Base-by-base conservation (phyloP, 2,888 invertebrate species). In the Leptothorax acervorum region DNA sequence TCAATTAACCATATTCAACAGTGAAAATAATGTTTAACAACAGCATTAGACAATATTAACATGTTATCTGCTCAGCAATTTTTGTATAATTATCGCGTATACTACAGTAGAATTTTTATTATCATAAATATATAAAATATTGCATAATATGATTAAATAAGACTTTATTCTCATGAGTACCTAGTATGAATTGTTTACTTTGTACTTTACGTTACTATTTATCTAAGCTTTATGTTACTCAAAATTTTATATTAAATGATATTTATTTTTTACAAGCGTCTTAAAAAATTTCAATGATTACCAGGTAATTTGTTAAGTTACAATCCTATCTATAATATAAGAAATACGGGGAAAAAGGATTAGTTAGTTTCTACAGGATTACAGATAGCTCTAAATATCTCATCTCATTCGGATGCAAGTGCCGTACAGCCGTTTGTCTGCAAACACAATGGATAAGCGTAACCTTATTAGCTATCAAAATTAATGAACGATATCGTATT, bases 401-500 rank as follows among this genome's bases (percentile, higher is more conserved):
- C 78, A 15, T 55, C 39, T 66, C 15, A 53, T 28, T 35, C 31
- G 4, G 15, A 55, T 31, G 68, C 55, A 78, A 78, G 2, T 28
- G 28, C 12, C n/a, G 8, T 28, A 53, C 4, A 18, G 51, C 65
- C 18, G 28, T 42, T 78, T 55, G 48, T 57, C 42, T 42, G 51
- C 68, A 28, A 18, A n/a, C n/a, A 57, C 39, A 39, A 35, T 35
- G 48, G 31, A 53, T 68, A 31, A 53, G n/a, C 55, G 31, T 51
- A 45, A 55, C 55, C 42, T 78, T 78, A 68, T 78, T 78, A 78
- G 55, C 12, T 45, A 31, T 78, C 78, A 42, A 31, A 68, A 42
- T 68, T 68, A 78, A 78, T 78, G 78, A 68, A 63, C 76, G 63
- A 76, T 63, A 51, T 60, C 11, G 65, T 76, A 76, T 28, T n/a